Conservation (phyloP, 2,888 invertebrate species). For the Aricia artaxerxes region DNA sequence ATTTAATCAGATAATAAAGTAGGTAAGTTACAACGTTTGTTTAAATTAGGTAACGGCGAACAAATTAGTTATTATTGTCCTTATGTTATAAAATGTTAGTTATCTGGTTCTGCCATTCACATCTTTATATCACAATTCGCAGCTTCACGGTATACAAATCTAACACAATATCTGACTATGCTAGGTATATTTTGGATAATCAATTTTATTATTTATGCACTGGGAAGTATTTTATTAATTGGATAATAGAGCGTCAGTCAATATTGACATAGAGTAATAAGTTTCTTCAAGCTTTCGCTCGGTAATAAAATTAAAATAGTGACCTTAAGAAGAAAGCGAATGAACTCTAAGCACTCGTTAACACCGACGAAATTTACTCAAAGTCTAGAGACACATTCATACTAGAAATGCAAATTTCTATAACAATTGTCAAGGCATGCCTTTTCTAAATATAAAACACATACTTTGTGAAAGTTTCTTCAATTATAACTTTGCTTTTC, state of each 20-base stretch:
- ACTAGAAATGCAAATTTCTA: slow-evolving; percentile 49
- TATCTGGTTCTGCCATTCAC: too few species aligned
- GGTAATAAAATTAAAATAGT: slow-evolving; percentile 57
- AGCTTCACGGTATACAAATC: too few species aligned
- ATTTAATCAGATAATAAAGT: too few species aligned
- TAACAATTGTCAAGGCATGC: background rate
- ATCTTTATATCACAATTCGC: too few species aligned
- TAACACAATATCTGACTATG: too few species aligned
- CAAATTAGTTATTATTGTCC: too few species aligned
- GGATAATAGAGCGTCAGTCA: background rate
- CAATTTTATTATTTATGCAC: background rate
- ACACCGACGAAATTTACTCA: slow-evolving; percentile 45
- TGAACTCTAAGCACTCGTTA: slow-evolving; percentile 59
- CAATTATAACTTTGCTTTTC: background rate
- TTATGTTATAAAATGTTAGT: too few species aligned
- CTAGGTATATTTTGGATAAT: too few species aligned
- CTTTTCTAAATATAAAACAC: too few species aligned
- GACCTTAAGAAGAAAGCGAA: slow-evolving; percentile 67
- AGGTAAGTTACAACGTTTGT: too few species aligned
- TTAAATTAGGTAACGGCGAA: too few species aligned
- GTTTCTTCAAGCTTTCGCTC: slow-evolving; percentile 67
- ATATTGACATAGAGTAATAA: slow-evolving; percentile 51
- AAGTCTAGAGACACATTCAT: slow-evolving; percentile 48
- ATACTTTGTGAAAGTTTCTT: background rate
- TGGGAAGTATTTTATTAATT: background rate